A percentile compares a stretch with the other conserved stretches of the same genome.
Conservation (phyloP, 2,888 invertebrate genomes). For the Pomacea canaliculata region DNA sequence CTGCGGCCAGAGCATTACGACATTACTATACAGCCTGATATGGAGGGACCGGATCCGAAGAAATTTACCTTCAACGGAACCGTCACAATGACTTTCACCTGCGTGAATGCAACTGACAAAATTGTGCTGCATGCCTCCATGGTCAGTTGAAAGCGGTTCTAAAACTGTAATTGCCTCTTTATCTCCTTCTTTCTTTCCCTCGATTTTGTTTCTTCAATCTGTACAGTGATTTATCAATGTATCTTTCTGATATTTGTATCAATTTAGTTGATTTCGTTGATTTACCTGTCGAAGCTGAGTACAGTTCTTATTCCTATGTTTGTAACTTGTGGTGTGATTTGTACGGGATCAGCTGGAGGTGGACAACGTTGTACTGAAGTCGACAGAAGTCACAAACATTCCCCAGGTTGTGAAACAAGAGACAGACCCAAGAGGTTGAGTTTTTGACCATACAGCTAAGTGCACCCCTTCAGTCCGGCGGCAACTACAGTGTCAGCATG, state of each 20-base stretch:
- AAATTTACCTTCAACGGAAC: slow-evolving; percentile 2
- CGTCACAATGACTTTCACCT: slow-evolving; percentile 2
- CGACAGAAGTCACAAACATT: background rate
- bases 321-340: too few species aligned
- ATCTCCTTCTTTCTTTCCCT: background rate
- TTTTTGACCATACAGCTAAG: slow-evolving; percentile 32
- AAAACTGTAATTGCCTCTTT: too few species aligned
- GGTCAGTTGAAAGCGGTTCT: slow-evolving; percentile 18
- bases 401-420: too few species aligned
- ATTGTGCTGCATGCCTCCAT: background rate
- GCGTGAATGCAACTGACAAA: background rate
- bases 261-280: too few species aligned
- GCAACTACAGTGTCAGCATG: slow-evolving; percentile 36
- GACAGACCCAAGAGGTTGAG: background rate
- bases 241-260: too few species aligned
- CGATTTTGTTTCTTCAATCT: background rate
- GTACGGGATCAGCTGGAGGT: background rate
- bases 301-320: too few species aligned
- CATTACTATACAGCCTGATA: slow-evolving; percentile 1
- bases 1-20: slow-evolving; percentile 14
- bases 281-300: too few species aligned
- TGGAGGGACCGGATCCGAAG: background rate
- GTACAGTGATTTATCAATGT: too few species aligned
- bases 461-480: slow-evolving; percentile 24
- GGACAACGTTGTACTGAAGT: background rate